Conservation (phyloP, 2,113 vertebrate genomes). For the Panthera leo region DNA sequence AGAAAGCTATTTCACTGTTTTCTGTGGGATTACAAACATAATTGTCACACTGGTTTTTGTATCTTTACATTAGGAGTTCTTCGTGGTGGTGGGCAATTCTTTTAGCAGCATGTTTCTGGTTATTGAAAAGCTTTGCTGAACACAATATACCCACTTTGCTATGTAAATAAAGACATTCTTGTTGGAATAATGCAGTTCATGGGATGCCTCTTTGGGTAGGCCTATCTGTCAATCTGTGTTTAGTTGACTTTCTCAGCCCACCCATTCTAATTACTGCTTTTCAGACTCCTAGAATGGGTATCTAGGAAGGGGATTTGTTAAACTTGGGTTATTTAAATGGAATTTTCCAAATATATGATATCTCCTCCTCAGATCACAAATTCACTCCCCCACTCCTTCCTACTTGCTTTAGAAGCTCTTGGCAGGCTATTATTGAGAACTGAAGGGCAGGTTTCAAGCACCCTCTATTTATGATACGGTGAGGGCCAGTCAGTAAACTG, state of each 20-base stretch:
- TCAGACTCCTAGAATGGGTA: constrained; percentile 53
- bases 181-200: constrained; percentile 68
- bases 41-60: constrained; percentile 66
- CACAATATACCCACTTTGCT: constrained; percentile 63
- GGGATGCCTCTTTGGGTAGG: constrained; percentile 71
- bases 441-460: constrained; percentile 65
- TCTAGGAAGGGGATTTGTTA: constrained; percentile 66
- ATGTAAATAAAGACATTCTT: constrained; percentile 76
- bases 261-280: constrained; percentile 75
- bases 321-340: constrained; percentile 72
- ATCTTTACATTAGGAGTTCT: constrained; percentile 66
- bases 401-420: constrained; percentile 53
- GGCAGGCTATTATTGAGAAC: constrained; percentile 68
- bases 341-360: constrained; percentile 74
- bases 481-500: neutral
- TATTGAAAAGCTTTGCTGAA: constrained; percentile 68
- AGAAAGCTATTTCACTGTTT: constrained; percentile 69
- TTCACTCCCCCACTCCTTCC: constrained; percentile 65
- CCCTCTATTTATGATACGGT: constrained; percentile 48
- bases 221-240: constrained; percentile 69
- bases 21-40: constrained; percentile 70
- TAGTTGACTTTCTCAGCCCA: constrained; percentile 71
- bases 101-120: constrained; percentile 69
- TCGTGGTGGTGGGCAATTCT: constrained; percentile 64
- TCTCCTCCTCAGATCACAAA: constrained; percentile 62